phyloP scores from a whole-genome alignment of 2,113 vertebrate genomes.

The Xenus cinereus region DNA sequence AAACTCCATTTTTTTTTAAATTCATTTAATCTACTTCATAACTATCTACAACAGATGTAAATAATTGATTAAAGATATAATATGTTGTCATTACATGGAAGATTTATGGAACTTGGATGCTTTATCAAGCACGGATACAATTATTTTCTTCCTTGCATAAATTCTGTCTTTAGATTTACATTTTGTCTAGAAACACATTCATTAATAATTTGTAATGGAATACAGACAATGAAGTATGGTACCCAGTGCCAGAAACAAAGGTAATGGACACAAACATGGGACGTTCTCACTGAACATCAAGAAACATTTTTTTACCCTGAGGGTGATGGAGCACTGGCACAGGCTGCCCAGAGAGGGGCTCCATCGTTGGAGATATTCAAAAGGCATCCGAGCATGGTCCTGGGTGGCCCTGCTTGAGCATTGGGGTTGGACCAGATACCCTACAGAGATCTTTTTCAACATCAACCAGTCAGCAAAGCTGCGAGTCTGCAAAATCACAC shows the following conservation, averaged over 20 bases:
- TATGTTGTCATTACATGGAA: neutral
- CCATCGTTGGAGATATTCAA: neutral
- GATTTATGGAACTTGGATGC: neutral
- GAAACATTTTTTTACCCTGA: neutral
- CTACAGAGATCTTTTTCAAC: neutral
- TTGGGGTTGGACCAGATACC: fast-evolving
- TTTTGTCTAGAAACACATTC: neutral
- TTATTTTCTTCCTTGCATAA: neutral
- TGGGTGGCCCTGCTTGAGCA: neutral
- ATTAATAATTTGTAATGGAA: neutral
- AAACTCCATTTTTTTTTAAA: neutral
- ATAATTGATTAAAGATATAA: neutral
- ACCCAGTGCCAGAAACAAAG: neutral
- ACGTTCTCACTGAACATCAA: neutral
- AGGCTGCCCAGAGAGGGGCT: fast-evolving
- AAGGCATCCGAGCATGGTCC: neutral
- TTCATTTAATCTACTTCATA: neutral
- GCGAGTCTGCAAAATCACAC: neutral
- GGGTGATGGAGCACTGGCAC: neutral
- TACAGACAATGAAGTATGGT: neutral
- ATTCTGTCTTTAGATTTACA: neutral
- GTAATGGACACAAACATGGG: neutral
- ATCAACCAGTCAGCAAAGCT: neutral
- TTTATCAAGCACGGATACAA: neutral
- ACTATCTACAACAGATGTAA: neutral